These are phyloP conservation scores for Ariopsis seemanni DNA, from an alignment of 2,113 vertebrate species.

Conservation along the genomic window DNA sequence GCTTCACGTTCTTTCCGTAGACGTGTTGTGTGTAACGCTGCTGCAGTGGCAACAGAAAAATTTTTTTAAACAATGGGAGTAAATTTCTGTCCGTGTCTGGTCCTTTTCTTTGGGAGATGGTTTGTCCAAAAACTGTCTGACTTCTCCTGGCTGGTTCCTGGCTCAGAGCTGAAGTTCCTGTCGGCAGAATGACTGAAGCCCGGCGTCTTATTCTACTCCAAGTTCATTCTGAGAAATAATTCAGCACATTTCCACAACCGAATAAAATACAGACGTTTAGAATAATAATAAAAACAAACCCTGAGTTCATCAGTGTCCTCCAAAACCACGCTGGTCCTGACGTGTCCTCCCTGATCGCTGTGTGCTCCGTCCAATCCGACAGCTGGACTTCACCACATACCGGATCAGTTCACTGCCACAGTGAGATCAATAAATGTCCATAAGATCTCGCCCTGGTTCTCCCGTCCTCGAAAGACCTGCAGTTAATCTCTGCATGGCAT, in stretches of 20 bases:
- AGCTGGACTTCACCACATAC: not conserved
- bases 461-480: not conserved
- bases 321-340: not conserved
- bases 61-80: not conserved
- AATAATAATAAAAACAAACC: not conserved
- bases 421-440: conserved; percentile 23
- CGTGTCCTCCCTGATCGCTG: too few relatives aligned
- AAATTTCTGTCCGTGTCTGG: not conserved
- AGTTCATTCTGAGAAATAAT: not conserved
- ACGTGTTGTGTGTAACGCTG: not conserved
- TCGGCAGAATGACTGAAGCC: not conserved
- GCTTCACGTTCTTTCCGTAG: not conserved
- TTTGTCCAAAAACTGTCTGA: not conserved
- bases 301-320: not conserved
- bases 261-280: not conserved
- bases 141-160: not conserved
- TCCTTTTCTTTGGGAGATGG: not conserved
- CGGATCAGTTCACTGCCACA: conserved; percentile 26
- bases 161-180: not conserved
- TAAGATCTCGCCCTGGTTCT: conserved; percentile 8
- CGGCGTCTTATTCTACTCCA: not conserved
- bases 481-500: conserved; percentile 27
- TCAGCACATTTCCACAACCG: not conserved
- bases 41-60: not conserved
- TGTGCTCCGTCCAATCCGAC: not conserved